Percentiles rank a stretch among this genome's conserved stretches.
Conservation (phyloP, 2,113 vertebrate genomes). For the Tauraco erythrolophus region DNA sequence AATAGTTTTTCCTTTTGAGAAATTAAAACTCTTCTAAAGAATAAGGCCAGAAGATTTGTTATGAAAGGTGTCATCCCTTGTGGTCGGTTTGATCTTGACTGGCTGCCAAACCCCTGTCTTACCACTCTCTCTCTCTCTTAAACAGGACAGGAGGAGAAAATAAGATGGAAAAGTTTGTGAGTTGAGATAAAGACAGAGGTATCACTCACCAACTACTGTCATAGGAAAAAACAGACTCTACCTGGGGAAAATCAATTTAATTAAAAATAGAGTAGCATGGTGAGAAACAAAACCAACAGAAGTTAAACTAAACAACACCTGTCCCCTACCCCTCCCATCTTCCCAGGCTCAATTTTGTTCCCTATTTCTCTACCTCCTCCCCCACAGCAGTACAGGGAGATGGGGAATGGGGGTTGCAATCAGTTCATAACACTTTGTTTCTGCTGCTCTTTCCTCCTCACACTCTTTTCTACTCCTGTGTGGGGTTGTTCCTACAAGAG, state of each 20-base stretch:
- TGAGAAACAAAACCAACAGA: not conserved
- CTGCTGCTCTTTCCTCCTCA: not conserved
- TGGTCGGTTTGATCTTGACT: not conserved
- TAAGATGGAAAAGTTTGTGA: not conserved
- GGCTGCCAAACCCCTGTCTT: not conserved
- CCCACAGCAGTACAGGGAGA: accelerated
- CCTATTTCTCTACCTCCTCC: accelerated
- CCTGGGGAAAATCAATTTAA: not conserved
- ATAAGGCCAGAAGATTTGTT: not conserved
- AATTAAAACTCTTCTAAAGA: not conserved
- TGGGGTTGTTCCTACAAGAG: not conserved
- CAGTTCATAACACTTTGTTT: not conserved
- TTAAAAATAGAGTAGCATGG: not conserved
- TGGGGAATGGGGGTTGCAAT: accelerated
- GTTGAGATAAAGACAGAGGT: not conserved
- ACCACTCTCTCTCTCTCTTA: not conserved
- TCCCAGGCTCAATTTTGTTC: not conserved
- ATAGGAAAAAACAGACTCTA: not conserved
- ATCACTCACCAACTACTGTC: not conserved
- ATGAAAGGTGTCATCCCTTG: not conserved
- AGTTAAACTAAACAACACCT: accelerated
- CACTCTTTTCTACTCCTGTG: accelerated
- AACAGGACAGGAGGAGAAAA: not conserved
- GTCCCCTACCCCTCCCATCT: accelerated
- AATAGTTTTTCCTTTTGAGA: not conserved